These are phyloP conservation scores for Hybognathus amarus DNA, from an alignment of 2,797 vertebrate genomes.

Conservation along the genomic window DNA sequence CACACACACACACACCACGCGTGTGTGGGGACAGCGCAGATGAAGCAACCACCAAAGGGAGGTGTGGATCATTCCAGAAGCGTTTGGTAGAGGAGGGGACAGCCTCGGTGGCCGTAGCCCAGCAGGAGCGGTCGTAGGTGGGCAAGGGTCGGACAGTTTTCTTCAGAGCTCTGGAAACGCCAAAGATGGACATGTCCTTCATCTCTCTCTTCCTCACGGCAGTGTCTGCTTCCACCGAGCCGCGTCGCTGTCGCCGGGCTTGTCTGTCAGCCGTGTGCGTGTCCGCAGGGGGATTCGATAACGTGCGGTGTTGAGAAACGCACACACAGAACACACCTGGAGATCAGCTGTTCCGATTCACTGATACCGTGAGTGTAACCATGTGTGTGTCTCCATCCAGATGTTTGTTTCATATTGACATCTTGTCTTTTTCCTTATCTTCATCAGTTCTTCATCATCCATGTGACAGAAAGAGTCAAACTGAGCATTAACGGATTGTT, in stretches of 20 bases:
- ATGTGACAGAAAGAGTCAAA: not conserved
- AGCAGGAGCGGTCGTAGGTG: constrained; percentile 37
- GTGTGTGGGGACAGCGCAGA: constrained; percentile 50
- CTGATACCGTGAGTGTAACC: constrained; percentile 53
- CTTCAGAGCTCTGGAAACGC: constrained; percentile 10
- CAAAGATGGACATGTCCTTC: constrained; percentile 56
- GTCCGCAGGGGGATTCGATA: constrained; percentile 42
- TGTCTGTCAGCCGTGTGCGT: constrained; percentile 44
- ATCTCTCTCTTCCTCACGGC: constrained; percentile 36
- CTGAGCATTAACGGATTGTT: not conserved
- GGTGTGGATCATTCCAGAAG: constrained; percentile 48
- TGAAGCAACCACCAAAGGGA: constrained; percentile 42
- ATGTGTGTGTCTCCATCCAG: constrained; percentile 20
- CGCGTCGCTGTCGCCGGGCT: constrained; percentile 48
- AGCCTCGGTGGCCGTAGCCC: constrained; percentile 33
- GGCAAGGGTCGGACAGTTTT: constrained; percentile 15
- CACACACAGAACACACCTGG: constrained; percentile 38
- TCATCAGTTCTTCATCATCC: not conserved
- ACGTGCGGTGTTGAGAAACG: constrained; percentile 42
- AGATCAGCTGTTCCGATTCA: constrained; percentile 43
- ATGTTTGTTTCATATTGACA: constrained; percentile 3
- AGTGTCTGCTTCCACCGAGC: constrained; percentile 49
- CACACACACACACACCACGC: constrained; percentile 27
- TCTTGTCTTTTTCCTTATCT: not conserved
- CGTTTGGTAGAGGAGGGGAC: constrained; percentile 29